Base-by-base conservation (phyloP, 2,113 vertebrate genomes). In the Percopsis transmontana region DNA sequence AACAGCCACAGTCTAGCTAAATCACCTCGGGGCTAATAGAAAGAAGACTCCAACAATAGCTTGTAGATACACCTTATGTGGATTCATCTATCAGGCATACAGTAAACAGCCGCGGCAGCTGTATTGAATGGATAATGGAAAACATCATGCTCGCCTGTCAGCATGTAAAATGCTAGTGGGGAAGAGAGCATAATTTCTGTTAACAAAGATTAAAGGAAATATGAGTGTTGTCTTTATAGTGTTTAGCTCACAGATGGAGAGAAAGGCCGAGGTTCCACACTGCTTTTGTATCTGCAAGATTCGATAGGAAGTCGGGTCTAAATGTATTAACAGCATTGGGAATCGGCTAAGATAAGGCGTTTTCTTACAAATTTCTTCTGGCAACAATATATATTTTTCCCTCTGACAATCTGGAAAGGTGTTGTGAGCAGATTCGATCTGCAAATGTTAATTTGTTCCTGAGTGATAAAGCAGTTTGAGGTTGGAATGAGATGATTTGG, bases 11-110 rank as follows among this genome's bases (percentile, higher is more conserved):
- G 60, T 33, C n/a, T n/a, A n/a, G n/a, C n/a, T n/a, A 65, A 15
- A 50, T 68, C 45, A 81, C 80, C 82, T 56, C 42, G 71, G 70
- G 78, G 60, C 63, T 1, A 8, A 50, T 58, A 61, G 58, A 73
- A 75, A 75, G 44, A 70, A 78, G 41, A 66, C 54, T 1, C 2
- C 70, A 72, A 77, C 59, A 81, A 62, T 60, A 59, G 21, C 42
- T n/a, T 14, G 45, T 6, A 42, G 47, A 62, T 53, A 72, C 61
- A 65, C 64, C 67, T 78, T 60, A 61, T 63, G 41, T 75, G 70
- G 85, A 72, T 71, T 56, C 2, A 0, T 45, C 23, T 58, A 16
- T 23, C 38, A 75, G 53, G 65, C 13, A 42, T 19, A 48, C 13
- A 20, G 47, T 57, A 42, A 16, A 62, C 58, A 55, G 24, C 21